Base-by-base conservation (phyloP, 2,888 invertebrate species). In the Embidobia sp. region DNA sequence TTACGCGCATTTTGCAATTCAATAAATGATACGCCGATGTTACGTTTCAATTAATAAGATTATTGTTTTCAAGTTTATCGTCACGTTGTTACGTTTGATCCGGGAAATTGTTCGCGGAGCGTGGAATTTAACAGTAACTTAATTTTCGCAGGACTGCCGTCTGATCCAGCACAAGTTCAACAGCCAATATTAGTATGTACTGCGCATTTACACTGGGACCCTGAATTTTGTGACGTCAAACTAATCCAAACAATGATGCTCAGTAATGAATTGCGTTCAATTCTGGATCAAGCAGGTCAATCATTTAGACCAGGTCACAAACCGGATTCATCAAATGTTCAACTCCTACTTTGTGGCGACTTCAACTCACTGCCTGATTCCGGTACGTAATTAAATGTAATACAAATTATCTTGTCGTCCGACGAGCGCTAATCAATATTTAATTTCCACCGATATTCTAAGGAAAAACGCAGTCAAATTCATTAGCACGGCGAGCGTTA, bases 201-300 rank as follows among this genome's bases (percentile, higher is more conserved):
- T 22, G 98, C 99, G 27, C 99, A 99, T 91, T 97, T 99, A 84
- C 99, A 99, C 90, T 99, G 99, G 99, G 99, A 99, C 92, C 99
- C 99, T 0, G 98, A 99, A 91, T 99, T 95, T 91, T 98, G 98
- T 90, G 99, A 99, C 91, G 99, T 99, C 46, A 99, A 99, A 91
- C 93, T 99, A 44, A 98, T 99, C 80, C 99, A 99, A 91, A 98
- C 98, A 27, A 98, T 99, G 96, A 98, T 99, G 98, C 91, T 99
- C 82, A 96, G 97, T 91, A 96, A 97, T 89, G 98, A 99, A 90
- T 91, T 99, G 83, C 94, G 96, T 86, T 92, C 93, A 77, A 96
- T 98, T 78, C 91, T 97, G 79, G 96, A 97, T 86, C 96, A 97
- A 89, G 95, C 96, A 27, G 94, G 95, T 79, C 93, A 95, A 84